Evolutionary conservation across 2,113 vertebrate genomes (phyloP).

Genomic region (Catharus bicknelli): DNA sequence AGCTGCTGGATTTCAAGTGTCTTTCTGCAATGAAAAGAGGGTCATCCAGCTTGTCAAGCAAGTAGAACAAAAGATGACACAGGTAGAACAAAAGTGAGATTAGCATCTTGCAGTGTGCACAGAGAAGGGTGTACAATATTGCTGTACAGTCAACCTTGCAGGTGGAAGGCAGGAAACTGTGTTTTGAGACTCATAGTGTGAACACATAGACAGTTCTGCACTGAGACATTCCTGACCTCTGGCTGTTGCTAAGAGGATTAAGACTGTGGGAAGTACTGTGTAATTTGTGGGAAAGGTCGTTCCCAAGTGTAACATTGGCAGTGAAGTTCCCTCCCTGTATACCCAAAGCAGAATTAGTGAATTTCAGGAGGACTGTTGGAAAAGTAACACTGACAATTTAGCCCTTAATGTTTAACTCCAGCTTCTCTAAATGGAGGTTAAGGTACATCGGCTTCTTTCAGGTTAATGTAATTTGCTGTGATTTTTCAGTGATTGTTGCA

Average conservation of each 20-base stretch:
- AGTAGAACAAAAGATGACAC: not conserved
- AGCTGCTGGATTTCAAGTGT: not conserved
- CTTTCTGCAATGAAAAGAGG: rapidly evolving
- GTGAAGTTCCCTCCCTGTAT: not conserved
- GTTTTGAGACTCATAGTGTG: not conserved
- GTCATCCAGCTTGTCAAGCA: rapidly evolving
- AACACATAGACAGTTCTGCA: not conserved
- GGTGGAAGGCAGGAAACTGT: not conserved
- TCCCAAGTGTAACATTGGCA: not conserved
- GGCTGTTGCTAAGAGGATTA: not conserved
- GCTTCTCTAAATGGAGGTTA: not conserved
- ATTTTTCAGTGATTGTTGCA: not conserved
- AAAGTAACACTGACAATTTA: not conserved
- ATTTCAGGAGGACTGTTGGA: not conserved
- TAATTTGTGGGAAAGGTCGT: not conserved
- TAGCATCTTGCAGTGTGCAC: not conserved
- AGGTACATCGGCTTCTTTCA: not conserved
- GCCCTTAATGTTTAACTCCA: not conserved
- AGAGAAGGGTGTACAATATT: not conserved
- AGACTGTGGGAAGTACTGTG: not conserved
- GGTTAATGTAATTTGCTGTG: not conserved
- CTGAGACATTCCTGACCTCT: not conserved
- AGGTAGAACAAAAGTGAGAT: not conserved
- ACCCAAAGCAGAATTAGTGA: not conserved
- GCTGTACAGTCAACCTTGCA: not conserved